Evolutionary conservation across 2,888 invertebrate species (phyloP).

Genomic region (Cremastinae sp.): DNA sequence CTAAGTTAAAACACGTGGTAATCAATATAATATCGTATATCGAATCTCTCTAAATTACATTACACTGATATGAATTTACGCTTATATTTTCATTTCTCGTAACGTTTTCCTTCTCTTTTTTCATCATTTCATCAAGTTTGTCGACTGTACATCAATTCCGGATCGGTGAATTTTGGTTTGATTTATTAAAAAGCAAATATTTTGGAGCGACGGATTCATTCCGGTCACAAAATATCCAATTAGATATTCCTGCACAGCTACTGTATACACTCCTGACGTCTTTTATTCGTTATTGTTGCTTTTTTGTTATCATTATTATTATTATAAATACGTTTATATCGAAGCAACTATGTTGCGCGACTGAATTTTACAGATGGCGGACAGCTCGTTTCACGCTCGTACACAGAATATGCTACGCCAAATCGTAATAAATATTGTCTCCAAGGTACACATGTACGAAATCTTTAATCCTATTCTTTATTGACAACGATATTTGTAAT

Average conservation of each 20-base stretch:
- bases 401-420: slow-evolving; percentile 45
- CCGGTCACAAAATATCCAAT: slow-evolving; percentile 21
- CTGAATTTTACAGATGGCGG: slow-evolving; percentile 46
- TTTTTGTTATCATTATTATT: slow-evolving; percentile 23
- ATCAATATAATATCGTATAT: slow-evolving; percentile 64
- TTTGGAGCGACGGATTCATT: slow-evolving; percentile 8
- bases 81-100: slow-evolving; percentile 45
- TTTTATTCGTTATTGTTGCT: slow-evolving; percentile 13
- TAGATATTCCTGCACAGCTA: slow-evolving; percentile 3
- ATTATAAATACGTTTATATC: slow-evolving; percentile 38
- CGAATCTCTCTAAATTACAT: slow-evolving; percentile 66
- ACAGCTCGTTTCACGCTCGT: slow-evolving; percentile 19
- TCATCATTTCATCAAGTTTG: background rate
- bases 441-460: slow-evolving; percentile 72
- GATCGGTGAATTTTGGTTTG: slow-evolving; percentile 5
- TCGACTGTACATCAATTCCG: slow-evolving; percentile 45
- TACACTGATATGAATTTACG: slow-evolving; percentile 73
- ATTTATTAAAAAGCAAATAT: slow-evolving; percentile 3
- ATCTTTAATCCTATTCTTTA: slow-evolving; percentile 69
- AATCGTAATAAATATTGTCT: slow-evolving; percentile 72
- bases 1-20: slow-evolving; percentile 70
- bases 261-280: too few relatives aligned
- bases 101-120: background rate
- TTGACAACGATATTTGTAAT: slow-evolving; percentile 63
- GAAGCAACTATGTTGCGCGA: slow-evolving; percentile 52